A percentile compares a stretch with the other conserved stretches of the same genome.
These are phyloP conservation scores for Frankliniella fusca DNA, from an alignment of 2,888 invertebrate species.

Conservation along the genomic window DNA sequence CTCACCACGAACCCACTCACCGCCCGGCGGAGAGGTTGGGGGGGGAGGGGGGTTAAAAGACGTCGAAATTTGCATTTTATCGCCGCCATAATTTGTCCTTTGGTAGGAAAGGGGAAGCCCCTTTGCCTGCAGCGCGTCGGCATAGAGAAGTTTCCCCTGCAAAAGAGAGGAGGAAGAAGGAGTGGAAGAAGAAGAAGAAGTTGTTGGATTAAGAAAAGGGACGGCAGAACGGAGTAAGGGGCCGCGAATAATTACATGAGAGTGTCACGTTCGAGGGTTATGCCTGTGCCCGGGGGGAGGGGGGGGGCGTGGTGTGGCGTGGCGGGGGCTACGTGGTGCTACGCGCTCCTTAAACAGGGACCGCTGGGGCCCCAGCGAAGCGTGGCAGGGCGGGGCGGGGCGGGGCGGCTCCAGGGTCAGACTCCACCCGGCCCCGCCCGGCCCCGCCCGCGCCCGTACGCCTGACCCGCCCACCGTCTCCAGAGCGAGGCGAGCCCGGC, in stretches of 20 bases:
- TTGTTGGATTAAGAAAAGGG: not conserved
- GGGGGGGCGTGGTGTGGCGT: not conserved
- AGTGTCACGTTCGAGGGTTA: slow-evolving; percentile 1
- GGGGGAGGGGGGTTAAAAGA: not conserved
- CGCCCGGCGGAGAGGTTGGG: not conserved
- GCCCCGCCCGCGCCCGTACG: no score
- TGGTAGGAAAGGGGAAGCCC: not conserved
- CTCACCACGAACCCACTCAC: no score
- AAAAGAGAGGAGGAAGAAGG: not conserved
- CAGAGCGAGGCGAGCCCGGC: no score
- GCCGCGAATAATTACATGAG: slow-evolving; percentile 4
- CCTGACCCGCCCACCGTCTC: no score
- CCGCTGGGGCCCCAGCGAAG: no score
- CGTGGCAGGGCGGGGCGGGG: no score
- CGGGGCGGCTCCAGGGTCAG: no score
- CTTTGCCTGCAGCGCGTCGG: not conserved
- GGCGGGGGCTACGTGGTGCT: not conserved
- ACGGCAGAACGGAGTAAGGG: not conserved
- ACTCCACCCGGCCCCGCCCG: no score
- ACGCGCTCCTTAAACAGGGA: not conserved
- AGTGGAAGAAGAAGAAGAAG: not conserved
- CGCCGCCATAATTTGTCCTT: slow-evolving; percentile 11
- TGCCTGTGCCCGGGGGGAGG: not conserved
- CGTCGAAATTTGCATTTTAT: not conserved
- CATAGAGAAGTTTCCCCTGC: not conserved